Evolutionary conservation across 2,888 invertebrate species (phyloP).

Genomic region (Marronus borbonicus): DNA sequence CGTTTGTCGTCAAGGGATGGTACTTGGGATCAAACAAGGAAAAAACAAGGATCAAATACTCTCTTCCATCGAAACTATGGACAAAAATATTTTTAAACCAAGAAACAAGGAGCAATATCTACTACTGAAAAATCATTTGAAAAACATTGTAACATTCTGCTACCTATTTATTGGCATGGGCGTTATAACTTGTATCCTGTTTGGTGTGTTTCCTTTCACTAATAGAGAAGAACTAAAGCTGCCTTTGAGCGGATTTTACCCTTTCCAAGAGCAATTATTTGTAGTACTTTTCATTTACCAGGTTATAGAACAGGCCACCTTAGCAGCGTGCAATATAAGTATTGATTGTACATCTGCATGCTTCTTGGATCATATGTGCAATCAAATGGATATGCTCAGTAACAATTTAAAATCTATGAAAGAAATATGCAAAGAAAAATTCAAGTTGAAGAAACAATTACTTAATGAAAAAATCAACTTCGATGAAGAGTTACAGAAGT

Average conservation of each 20-base stretch:
- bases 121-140: not conserved
- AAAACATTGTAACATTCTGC: not conserved
- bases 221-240: not conserved
- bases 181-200: not conserved
- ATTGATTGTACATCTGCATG: slow-evolving; percentile 13
- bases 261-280: not conserved
- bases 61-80: not conserved
- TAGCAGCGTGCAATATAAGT: slow-evolving; percentile 1
- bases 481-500: not conserved
- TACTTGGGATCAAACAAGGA: too few species aligned
- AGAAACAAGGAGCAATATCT: not conserved
- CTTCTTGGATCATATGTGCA: slow-evolving; percentile 18
- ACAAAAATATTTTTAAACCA: slow-evolving; percentile 7
- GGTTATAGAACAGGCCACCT: not conserved
- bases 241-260: not conserved
- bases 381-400: not conserved
- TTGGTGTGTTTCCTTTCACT: slow-evolving; percentile 17
- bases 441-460: not conserved
- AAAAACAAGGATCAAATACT: not conserved
- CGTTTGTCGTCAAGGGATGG: not conserved
- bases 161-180: not conserved
- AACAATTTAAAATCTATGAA: slow-evolving; percentile 2
- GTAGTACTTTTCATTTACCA: not conserved
- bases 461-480: not conserved
- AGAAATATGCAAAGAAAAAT: not conserved